Evolutionary conservation across 2,797 vertebrate species (phyloP).

Genomic region (Eremophila alpestris): DNA sequence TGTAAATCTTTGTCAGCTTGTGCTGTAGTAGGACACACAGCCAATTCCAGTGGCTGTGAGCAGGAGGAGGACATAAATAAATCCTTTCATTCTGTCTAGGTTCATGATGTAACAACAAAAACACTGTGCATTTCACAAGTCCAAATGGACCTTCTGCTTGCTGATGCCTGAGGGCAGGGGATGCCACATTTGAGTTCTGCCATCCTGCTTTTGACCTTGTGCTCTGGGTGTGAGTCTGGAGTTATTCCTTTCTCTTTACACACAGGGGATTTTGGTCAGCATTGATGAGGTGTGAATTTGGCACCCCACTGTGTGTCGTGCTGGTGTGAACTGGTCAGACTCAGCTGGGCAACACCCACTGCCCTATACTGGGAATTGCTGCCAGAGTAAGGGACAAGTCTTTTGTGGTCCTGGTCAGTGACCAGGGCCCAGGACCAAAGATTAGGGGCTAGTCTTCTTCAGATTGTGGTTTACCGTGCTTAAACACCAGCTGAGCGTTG

Average conservation of each 20-base stretch:
- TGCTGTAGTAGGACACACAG: neutral
- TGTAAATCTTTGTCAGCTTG: constrained; percentile 35
- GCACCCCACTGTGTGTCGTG: fast-evolving
- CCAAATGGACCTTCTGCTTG: neutral
- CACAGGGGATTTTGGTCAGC: fast-evolving
- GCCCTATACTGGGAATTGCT: fast-evolving
- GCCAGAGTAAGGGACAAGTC: fast-evolving
- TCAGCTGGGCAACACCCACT: fast-evolving
- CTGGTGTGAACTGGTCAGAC: neutral
- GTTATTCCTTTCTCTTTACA: neutral
- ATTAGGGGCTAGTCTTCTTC: neutral
- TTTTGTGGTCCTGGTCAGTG: neutral
- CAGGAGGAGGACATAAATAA: neutral
- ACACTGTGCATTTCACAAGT: neutral
- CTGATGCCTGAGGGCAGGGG: neutral
- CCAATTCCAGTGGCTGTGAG: neutral
- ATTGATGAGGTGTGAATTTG: neutral
- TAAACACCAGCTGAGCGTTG: neutral
- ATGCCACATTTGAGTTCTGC: neutral
- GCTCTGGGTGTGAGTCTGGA: neutral
- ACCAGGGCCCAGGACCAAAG: neutral
- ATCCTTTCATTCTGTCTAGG: neutral
- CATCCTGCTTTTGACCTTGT: neutral
- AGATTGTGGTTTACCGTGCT: neutral
- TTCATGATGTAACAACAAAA: neutral